Base-by-base conservation (phyloP, 1,140 invertebrate genomes). In the Drosophila guanche region DNA sequence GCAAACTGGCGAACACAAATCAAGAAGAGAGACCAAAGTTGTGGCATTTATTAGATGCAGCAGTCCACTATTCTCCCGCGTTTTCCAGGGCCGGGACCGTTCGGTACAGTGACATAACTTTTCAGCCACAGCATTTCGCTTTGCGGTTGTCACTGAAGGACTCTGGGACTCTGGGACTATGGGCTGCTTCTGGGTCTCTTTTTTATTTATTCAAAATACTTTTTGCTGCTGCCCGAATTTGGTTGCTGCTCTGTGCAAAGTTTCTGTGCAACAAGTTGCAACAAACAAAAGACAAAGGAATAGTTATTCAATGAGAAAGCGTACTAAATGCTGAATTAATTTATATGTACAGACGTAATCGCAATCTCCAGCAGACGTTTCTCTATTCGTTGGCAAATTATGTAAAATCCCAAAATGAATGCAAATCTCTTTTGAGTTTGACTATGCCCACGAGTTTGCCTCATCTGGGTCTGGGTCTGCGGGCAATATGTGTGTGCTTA, bases 11-110 rank as follows among this genome's bases (percentile, higher is more conserved):
- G 29, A 33, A 12, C 33, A 37, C 33, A 37, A 37, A 37, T 12
- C 33, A 37, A 37, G 33, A 37, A 37, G 33, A 37, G 33, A 37
- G 33, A 37, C 33, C 10, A 37, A 37, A 37, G 33, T 37, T 37
- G 65, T 81, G 83, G 69, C 77, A 86, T 88, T 88, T 86, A 88
- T 86, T 81, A 88, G 77, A 88, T 88, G 81, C 83, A 69, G 81
- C 76, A 54, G 51, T 74, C 48, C 52, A 69, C 43, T 65, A 43
- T 16, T 42, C 58, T 50, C 58, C 51, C 10, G 2, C 29, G 29
- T 45, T 41, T 20, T 23, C 16, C 45, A 25, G 37, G 29, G 27
- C 48, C 50, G 8, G 2, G 2, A 4, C 37, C 14, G 37, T 57
- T 60, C 41, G 55, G 50, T 51, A 47, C 62, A 62, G 57, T 73